Evolutionary conservation across 2,113 vertebrate species (phyloP).

Genomic region (Donacobius atricapilla): DNA sequence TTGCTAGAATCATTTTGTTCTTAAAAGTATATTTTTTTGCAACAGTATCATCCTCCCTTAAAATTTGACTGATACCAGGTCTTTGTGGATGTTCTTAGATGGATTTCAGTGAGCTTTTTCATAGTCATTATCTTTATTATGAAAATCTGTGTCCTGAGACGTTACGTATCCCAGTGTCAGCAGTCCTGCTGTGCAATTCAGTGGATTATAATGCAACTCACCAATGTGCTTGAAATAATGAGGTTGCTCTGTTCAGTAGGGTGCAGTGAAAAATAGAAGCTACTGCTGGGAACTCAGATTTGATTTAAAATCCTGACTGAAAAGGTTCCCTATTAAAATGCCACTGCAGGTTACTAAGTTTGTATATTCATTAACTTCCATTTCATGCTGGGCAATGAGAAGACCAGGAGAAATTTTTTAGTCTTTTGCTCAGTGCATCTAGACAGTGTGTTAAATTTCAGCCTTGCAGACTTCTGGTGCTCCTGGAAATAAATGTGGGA

Average conservation of each 20-base stretch:
- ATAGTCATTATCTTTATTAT: conserved; percentile 8
- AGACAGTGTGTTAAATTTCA: neutral
- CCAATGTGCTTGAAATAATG: conserved; percentile 28
- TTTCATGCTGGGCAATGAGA: neutral
- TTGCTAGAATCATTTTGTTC: neutral
- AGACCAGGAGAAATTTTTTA: neutral
- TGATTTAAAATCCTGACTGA: conserved; percentile 12
- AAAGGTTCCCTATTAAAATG: conserved; percentile 21
- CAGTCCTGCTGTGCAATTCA: conserved; percentile 34
- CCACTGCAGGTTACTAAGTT: neutral
- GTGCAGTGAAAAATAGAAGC: conserved; percentile 14
- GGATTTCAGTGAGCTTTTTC: conserved; percentile 17
- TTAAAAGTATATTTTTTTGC: neutral
- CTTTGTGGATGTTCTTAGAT: neutral
- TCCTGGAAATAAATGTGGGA: neutral
- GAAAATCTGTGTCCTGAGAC: conserved; percentile 20
- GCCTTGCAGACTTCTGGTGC: neutral
- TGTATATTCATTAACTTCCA: neutral
- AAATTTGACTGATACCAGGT: neutral
- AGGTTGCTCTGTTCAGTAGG: conserved; percentile 37
- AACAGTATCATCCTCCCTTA: neutral
- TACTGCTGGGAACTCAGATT: conserved; percentile 39
- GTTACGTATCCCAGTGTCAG: neutral
- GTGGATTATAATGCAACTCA: conserved; percentile 8
- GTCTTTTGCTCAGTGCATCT: neutral